A percentile compares a stretch with the other conserved stretches of the same genome.
Evolutionary conservation across 2,113 vertebrate species (phyloP).

Genomic region (Barbus barbus): DNA sequence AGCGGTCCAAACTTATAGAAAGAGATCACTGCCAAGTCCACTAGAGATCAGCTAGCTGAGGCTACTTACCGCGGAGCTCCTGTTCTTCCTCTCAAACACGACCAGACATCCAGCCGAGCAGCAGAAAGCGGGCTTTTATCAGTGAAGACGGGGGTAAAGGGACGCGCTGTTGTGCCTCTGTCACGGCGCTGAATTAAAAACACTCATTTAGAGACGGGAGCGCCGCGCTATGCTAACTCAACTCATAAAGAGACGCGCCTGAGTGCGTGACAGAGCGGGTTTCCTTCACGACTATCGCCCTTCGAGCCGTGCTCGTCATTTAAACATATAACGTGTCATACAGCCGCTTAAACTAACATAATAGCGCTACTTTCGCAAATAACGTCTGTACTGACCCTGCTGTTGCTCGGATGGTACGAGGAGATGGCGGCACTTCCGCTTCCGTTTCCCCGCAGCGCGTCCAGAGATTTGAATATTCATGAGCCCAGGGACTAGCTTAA

Average conservation of each 20-base stretch:
- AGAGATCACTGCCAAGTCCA: not conserved
- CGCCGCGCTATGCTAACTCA: constrained; percentile 53
- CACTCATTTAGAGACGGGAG: constrained; percentile 38
- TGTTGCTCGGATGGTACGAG: constrained; percentile 71
- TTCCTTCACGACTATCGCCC: constrained; percentile 21
- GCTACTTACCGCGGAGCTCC: constrained; percentile 43
- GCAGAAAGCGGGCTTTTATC: not conserved
- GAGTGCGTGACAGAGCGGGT: constrained; percentile 24
- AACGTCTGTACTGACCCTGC: constrained; percentile 75
- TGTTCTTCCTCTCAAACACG: not conserved
- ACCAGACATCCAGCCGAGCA: constrained; percentile 11
- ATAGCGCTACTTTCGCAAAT: constrained; percentile 49
- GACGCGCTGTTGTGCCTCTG: not conserved
- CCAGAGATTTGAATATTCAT: no score
- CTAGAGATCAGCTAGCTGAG: constrained; percentile 24
- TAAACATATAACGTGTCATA: constrained; percentile 7
- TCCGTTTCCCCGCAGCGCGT: no score
- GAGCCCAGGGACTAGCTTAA: no score
- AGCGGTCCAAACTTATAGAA: not conserved
- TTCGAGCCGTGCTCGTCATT: constrained; percentile 19
- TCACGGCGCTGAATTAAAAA: constrained; percentile 25
- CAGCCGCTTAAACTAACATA: not conserved
- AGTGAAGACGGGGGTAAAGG: not conserved
- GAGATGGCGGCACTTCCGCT: constrained; percentile 83
- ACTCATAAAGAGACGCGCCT: constrained; percentile 48